Base-by-base conservation (phyloP, 2,888 invertebrate genomes). In the Unio pictorum region DNA sequence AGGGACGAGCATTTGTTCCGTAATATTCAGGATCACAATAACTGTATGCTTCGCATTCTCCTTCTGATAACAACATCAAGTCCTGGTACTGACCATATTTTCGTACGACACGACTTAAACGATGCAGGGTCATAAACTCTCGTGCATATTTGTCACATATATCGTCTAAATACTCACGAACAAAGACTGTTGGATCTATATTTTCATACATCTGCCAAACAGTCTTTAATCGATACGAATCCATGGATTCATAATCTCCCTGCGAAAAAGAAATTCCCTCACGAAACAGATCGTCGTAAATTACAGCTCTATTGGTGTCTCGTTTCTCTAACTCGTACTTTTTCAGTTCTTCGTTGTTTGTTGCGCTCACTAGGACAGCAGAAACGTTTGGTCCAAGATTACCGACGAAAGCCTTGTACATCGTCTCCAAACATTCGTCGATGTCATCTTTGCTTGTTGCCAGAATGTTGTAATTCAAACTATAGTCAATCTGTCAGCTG, bases 71-170 rank as follows among this genome's bases (percentile, higher is more conserved):
- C 2, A 86, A 72, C 84, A 87, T 84, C n/a, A 87, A 69, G 68
- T 87, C 87, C 69, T 87, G 87, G 69, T 87, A 87, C 65, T 87
- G 87, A 0, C 85, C 86, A 73, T 86, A 87, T 72, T 87, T 87
- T 34, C 83, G 71, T 11, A 87, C 69, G 0, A 86, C 85, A 11
- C 84, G 74, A 57, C 83, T 84, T 8, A 83, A 83, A 18, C 86
- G 75, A 60, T 87, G 87, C 11, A 87, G 76, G n/a, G 84, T 83
- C 77, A 77, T 23, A 23, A 23, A 23, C 0, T 23, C 23, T 23
- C 23, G 23, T 23, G 23, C 23, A 23, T 23, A 23, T 60, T 80
- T 69, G 59, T 85, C 84, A 73, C 84, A 85, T 18, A 86, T 80
- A 28, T 81, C 78, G 69, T 85, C 82, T 55, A 86, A 74, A 70